phyloP scores from a whole-genome alignment of 2,888 invertebrate species.

The Molanna angustata region DNA sequence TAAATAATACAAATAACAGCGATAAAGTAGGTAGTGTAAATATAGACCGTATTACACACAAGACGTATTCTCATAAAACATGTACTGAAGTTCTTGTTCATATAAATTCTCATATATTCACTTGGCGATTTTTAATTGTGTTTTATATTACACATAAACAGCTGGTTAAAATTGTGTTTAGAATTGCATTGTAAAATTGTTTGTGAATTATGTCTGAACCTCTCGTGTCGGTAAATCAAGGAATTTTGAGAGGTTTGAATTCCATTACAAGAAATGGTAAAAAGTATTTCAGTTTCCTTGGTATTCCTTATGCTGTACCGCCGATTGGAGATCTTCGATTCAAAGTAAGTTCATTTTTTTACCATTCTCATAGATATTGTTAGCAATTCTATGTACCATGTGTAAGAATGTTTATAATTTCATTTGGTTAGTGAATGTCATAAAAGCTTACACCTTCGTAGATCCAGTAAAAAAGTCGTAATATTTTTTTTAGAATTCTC shows the following conservation, averaged over 20 bases:
- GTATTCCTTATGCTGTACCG: conserved; percentile 45
- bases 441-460: neutral
- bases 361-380: neutral
- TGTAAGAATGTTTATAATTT: neutral
- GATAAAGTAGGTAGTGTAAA: no score
- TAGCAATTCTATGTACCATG: neutral
- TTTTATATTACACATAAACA: no score
- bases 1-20: no score
- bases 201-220: conserved; percentile 27
- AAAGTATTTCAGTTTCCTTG: conserved; percentile 46
- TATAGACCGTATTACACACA: no score
- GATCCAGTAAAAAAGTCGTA: neutral
- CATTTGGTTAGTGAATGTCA: neutral
- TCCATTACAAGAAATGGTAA: conserved; percentile 38
- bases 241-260: conserved; percentile 43
- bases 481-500: conserved; percentile 40
- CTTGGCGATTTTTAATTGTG: no score
- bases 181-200: no score
- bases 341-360: conserved; percentile 37
- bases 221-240: conserved; percentile 41
- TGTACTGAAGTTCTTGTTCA: no score
- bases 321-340: conserved; percentile 42
- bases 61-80: no score
- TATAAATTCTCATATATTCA: no score
- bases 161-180: no score